A percentile compares a stretch with the other conserved stretches of the same genome.
phyloP scores from a whole-genome alignment of 2,113 vertebrate species.

The Phainopepla nitens region DNA sequence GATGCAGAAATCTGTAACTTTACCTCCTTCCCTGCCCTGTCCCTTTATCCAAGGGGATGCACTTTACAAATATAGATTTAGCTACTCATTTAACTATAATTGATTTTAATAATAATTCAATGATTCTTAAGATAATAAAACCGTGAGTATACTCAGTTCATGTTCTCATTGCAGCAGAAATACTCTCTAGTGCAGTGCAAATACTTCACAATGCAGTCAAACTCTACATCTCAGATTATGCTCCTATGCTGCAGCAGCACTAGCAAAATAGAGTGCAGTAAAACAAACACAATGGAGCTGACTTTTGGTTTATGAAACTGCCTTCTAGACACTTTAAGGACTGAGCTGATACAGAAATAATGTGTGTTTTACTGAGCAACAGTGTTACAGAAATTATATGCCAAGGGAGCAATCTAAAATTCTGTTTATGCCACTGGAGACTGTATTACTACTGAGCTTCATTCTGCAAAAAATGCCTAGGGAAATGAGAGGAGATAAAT shows the following conservation, averaged over 20 bases:
- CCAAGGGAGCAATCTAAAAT: not conserved
- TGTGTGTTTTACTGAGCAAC: not conserved
- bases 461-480: not conserved
- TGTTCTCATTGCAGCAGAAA: not conserved
- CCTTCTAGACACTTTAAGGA: not conserved
- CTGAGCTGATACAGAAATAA: not conserved
- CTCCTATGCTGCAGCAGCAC: not conserved
- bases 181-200: not conserved
- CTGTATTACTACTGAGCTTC: not conserved
- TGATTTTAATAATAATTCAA: not conserved
- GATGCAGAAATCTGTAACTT: not conserved
- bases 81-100: not conserved
- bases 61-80: not conserved
- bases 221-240: slow-evolving; percentile 1
- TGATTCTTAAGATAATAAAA: not conserved
- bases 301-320: not conserved
- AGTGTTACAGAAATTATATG: not conserved
- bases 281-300: not conserved
- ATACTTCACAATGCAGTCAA: slow-evolving; percentile 8
- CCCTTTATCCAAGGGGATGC: not conserved
- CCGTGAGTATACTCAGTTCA: not conserved
- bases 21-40: not conserved
- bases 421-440: not conserved
- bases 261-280: not conserved
- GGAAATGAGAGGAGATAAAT: not conserved